phyloP scores from a whole-genome alignment of 2,888 invertebrate species.

The Drosophila sordidapex region DNA sequence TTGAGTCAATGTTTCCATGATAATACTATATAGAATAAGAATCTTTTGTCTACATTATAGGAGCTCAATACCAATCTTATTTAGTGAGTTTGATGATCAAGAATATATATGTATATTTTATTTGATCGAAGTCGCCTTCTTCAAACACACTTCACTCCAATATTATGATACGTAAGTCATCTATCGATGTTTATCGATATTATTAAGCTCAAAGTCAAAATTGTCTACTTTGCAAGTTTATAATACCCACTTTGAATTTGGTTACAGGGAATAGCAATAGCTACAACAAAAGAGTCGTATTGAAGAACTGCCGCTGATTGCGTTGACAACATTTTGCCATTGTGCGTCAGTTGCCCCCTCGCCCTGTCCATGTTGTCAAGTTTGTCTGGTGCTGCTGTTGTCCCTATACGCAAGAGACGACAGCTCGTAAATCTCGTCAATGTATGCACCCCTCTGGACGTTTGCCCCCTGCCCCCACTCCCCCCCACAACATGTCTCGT shows the following conservation, averaged over 20 bases:
- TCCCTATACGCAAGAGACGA: constrained; percentile 55
- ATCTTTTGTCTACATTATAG: background rate
- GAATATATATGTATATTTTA: background rate
- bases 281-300: constrained; percentile 12
- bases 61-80: background rate
- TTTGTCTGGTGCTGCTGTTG: constrained; percentile 2
- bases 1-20: background rate
- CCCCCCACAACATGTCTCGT: constrained; percentile 13
- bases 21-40: background rate
- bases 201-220: background rate
- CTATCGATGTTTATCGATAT: background rate
- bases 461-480: constrained; percentile 5
- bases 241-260: background rate
- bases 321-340: constrained; percentile 81
- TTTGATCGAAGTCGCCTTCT: background rate
- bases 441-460: constrained; percentile 75
- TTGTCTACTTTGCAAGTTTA: background rate
- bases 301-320: constrained; percentile 68
- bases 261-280: background rate
- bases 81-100: background rate
- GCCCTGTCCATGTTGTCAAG: background rate
- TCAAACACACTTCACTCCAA: background rate
- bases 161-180: background rate
- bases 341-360: constrained; percentile 56
- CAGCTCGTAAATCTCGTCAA: constrained; percentile 80